Base-by-base conservation (phyloP, 2,888 invertebrate species). In the Cynaeus angustus region DNA sequence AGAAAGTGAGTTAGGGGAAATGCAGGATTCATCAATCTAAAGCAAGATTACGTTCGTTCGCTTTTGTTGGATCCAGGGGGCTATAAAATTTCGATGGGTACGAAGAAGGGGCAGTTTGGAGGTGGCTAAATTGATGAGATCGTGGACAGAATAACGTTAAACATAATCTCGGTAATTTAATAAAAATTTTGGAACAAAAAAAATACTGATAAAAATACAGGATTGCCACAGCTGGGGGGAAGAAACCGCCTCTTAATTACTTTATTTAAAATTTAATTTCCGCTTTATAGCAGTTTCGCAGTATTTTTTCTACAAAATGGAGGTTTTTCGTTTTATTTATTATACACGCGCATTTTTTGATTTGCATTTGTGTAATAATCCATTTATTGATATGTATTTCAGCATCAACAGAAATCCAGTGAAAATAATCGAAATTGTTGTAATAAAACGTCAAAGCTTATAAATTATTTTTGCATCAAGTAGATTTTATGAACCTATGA, bases 1-100 rank as follows among this genome's bases (percentile, higher is more conserved):
- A 43, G 43, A 12, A 43, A 14, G 13, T 8, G 13, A 43, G 43
- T 13, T 43, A 14, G 43, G 14, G 10, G 43, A 43, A 43, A 43
- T 7, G 43, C 46, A 12, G 16, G 21, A 46, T 46, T 55, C 55
- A 55, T 55, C 55, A 55, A 55, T 55, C 55, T 55, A 30, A 10
- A 30, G 52, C 46, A 14, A 46, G 46, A 46, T 46, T 16, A 46
- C 16, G 46, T 16, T 16, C 46, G 46, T 16, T 16, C 46, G 14
- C 43, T 12, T 43, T 43, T 43, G 12, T 43, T 21, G 21, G 21
- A 21, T 43, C 12, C 21, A n/a, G 8, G 46, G n/a, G 26, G 26
- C 43, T 14, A 14, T 6, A 13, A 16, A 43, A 43, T 43, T 43
- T 43, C 43, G 14, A 43, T 43, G 14, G 12, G 14, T 2, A 7